These are phyloP conservation scores for Sphaeridia pumilis DNA, from an alignment of 2,888 invertebrate genomes.

Conservation along the genomic window DNA sequence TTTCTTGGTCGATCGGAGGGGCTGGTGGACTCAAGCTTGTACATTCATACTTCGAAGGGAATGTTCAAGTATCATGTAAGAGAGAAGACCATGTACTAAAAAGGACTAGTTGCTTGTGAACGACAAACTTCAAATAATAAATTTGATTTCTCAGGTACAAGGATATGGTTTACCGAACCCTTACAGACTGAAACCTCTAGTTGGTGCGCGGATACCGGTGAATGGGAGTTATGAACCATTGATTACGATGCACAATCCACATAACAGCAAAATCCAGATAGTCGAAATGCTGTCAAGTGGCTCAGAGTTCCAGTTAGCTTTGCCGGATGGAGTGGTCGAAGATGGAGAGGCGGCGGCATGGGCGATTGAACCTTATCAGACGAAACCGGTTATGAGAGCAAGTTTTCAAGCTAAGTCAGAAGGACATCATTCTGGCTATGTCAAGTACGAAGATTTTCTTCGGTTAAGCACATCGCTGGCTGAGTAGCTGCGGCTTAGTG, in stretches of 20 bases:
- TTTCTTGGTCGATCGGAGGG: conserved; percentile 89
- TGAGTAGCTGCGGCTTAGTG: neutral
- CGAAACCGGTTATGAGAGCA: conserved; percentile 76
- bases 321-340: conserved; percentile 45
- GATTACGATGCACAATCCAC: conserved; percentile 90
- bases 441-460: conserved; percentile 46
- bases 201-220: conserved; percentile 78
- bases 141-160: conserved; percentile 50
- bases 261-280: conserved; percentile 72
- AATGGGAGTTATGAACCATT: conserved; percentile 81
- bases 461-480: neutral
- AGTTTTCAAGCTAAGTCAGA: conserved; percentile 63
- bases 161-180: conserved; percentile 80
- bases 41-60: conserved; percentile 89
- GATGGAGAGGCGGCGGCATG: conserved; percentile 70
- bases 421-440: conserved; percentile 73
- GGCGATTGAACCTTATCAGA: conserved; percentile 80
- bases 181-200: conserved; percentile 79
- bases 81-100: conserved; percentile 10
- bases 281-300: conserved; percentile 57
- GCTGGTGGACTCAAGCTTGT: conserved; percentile 70
- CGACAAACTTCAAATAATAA: neutral
- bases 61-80: conserved; percentile 71
- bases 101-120: neutral
- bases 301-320: conserved; percentile 74